These are phyloP conservation scores for Oncorhynchus mykiss DNA, from an alignment of 2,113 vertebrate genomes.

Conservation along the genomic window DNA sequence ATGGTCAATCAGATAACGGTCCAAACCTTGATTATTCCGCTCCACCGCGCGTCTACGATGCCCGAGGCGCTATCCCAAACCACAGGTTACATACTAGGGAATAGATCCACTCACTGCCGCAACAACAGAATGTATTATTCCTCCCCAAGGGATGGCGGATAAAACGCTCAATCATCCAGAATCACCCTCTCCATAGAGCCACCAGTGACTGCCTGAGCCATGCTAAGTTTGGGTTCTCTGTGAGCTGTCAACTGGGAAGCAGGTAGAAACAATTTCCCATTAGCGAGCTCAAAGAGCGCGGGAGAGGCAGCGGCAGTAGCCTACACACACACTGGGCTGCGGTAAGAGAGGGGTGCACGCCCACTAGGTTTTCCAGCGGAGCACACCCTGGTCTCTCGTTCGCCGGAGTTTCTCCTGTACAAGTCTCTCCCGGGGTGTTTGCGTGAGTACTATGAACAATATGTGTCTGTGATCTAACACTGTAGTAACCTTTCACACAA, in stretches of 20 bases:
- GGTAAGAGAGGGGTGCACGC: slow-evolving; percentile 24
- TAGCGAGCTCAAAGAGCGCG: background rate
- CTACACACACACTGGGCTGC: slow-evolving; percentile 13
- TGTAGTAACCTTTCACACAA: background rate
- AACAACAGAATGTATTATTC: slow-evolving; percentile 48
- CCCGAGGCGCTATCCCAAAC: slow-evolving; percentile 48
- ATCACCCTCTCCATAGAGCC: background rate
- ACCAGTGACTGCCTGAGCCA: background rate
- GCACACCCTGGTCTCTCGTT: background rate
- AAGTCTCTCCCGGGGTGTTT: background rate
- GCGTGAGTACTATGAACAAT: background rate
- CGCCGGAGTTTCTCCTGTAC: background rate
- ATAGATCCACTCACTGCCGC: slow-evolving; percentile 62
- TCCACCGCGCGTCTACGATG: slow-evolving; percentile 36
- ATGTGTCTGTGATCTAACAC: background rate
- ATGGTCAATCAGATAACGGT: slow-evolving; percentile 21
- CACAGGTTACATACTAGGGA: slow-evolving; percentile 43
- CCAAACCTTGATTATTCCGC: slow-evolving; percentile 12
- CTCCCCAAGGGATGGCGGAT: slow-evolving; percentile 18
- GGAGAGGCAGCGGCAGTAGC: background rate
- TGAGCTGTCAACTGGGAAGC: background rate
- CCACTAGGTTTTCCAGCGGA: background rate
- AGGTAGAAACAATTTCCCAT: background rate
- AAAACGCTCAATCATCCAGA: slow-evolving; percentile 39
- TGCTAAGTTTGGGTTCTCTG: background rate